Evolutionary conservation across 2,888 invertebrate genomes (phyloP), one percentile per base, ranked within the genome.

Genomic region (Hybos culiciformis): DNA sequence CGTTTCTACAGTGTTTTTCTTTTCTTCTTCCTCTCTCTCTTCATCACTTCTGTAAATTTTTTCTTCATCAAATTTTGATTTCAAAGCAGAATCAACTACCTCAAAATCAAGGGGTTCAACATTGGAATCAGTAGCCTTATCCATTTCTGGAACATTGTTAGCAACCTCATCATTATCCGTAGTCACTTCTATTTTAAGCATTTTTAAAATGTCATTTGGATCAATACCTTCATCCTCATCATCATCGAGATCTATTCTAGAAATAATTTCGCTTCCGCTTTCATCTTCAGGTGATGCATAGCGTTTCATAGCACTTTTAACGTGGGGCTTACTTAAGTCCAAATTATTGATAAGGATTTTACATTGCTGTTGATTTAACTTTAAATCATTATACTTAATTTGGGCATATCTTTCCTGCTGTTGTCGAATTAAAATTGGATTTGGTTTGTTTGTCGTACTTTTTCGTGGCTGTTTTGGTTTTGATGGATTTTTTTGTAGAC

Each of bases 401-500:
- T 64, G 61, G 18, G 59, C 57, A 41, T 62, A 50, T 11, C 61
- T 60, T n/a, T 55, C 45, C 46, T 56, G 53, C 39, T 56, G 55
- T 44, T 58, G 56, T 40, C 62, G 60, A 9, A 65, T 44, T 11
- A 64, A 48, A 14, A 63, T 61, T 12, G 64, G 66, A 56, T 65
- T 65, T 11, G 62, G 62, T 48, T 58, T 63, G 40, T 59, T 56
- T 2, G 64, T 64, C 0, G 56, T 59, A 42, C 65, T 64, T 42
- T 64, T 64, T 4, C 66, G 59, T 7, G 66, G 63, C 39, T 65
- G 65, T 19, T 64, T 64, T 3, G 53, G 51, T 29, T 11, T 14
- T 31, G 43, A 2, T 24, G 26, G 39, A 41, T 15, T 20, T 43
- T 31, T 24, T 19, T 39, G 39, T 32, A 39, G 19, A 2, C 48